Conservation (phyloP, 2,888 invertebrate genomes). For the Lissocephala sabroskyi region DNA sequence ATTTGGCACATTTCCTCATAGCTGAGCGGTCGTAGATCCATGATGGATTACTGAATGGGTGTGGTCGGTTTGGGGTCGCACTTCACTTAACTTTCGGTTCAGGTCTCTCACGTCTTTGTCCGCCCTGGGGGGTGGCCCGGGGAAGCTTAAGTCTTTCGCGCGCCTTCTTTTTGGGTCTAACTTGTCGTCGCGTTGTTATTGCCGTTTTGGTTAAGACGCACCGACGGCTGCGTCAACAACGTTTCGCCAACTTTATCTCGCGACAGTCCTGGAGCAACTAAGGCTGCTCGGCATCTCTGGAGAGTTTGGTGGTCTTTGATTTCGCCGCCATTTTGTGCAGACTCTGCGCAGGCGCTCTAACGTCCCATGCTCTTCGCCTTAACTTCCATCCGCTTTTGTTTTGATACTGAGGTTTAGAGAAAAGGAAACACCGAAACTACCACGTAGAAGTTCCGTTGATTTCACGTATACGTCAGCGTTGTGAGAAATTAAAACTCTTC, state of each 20-base stretch:
- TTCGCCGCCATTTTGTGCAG: conserved; percentile 55
- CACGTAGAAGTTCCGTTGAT: conserved; percentile 23
- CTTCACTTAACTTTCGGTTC: conserved; percentile 7
- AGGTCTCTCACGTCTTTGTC: conserved; percentile 1
- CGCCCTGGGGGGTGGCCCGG: neutral
- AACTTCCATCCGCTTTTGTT: conserved; percentile 37
- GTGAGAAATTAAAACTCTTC: conserved; percentile 57
- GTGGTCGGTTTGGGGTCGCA: conserved; percentile 10
- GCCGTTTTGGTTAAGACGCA: no score
- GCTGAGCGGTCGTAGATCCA: conserved; percentile 70
- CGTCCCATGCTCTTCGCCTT: conserved; percentile 29
- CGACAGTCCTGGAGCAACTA: conserved; percentile 58
- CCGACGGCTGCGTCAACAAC: conserved; percentile 23
- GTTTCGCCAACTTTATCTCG: conserved; percentile 48
- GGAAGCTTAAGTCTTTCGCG: conserved; percentile 36
- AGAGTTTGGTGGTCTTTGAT: conserved; percentile 30
- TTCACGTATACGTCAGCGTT: conserved; percentile 39
- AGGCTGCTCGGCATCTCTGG: conserved; percentile 27
- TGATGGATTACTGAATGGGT: conserved; percentile 26
- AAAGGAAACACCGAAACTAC: neutral
- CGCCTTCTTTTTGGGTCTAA: conserved; percentile 23
- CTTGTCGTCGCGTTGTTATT: neutral
- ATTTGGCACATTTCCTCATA: conserved; percentile 71
- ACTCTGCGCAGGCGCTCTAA: conserved; percentile 34
- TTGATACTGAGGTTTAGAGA: conserved; percentile 39